These are phyloP conservation scores for Luidia sarsii DNA, from an alignment of 53 echinoderm and acorn worm genomes.

Conservation along the genomic window DNA sequence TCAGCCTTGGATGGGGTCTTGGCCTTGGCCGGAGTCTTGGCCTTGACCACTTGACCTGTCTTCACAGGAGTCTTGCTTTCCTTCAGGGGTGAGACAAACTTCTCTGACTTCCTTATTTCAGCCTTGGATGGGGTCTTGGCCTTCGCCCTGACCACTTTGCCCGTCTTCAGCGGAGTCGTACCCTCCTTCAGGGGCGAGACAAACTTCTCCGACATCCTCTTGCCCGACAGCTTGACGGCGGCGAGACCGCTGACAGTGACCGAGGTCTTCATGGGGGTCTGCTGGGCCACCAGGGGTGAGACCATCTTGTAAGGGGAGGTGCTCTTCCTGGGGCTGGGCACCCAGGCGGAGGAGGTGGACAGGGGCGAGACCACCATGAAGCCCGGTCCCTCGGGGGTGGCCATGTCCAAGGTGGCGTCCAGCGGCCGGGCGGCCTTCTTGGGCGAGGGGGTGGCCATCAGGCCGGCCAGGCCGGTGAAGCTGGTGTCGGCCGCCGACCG, in stretches of 20 bases:
- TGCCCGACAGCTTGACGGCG: conserved; percentile 24
- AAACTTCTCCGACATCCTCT: conserved; percentile 28
- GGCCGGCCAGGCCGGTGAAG: conserved; percentile 76
- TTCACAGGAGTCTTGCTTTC: conserved; percentile 52
- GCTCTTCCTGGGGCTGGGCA: conserved; percentile 77
- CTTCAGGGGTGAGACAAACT: conserved; percentile 50
- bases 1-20: not conserved
- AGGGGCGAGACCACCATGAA: conserved; percentile 93
- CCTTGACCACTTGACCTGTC: not conserved
- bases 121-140: conserved; percentile 68
- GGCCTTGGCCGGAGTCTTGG: conserved; percentile 39
- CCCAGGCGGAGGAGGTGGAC: conserved; percentile 36
- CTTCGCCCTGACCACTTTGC: conserved; percentile 19
- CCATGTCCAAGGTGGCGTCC: conserved; percentile 58
- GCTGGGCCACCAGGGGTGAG: conserved; percentile 38
- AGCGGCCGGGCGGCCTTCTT: conserved; percentile 30
- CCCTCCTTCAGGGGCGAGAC: conserved; percentile 44
- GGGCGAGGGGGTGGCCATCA: conserved; percentile 86
- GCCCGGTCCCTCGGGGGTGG: conserved; percentile 90
- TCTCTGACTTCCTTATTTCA: conserved; percentile 20
- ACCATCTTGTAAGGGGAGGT: conserved; percentile 85
- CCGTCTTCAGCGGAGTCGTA: conserved; percentile 49
- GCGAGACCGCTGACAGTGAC: conserved; percentile 9
- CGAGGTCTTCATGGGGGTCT: conserved; percentile 55
- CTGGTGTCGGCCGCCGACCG: conserved; percentile 59